These are phyloP conservation scores for Linnaemya vulpina DNA, from an alignment of 2,888 invertebrate genomes.

Conservation along the genomic window DNA sequence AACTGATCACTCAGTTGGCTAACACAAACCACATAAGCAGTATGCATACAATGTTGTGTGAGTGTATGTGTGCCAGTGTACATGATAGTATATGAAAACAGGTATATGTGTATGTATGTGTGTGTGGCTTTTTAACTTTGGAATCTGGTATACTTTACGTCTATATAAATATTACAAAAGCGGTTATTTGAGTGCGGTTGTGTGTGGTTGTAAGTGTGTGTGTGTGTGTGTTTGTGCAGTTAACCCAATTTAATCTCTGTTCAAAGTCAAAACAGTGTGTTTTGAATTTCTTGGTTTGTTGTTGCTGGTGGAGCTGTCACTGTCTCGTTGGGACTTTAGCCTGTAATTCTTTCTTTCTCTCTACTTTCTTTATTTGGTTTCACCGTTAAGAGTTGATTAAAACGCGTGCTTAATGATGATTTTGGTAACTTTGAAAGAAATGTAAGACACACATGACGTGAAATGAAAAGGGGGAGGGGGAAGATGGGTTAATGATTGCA, in stretches of 20 bases:
- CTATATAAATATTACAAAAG: no score
- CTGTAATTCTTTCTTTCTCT: constrained; percentile 34
- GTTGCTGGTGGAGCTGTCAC: constrained; percentile 6
- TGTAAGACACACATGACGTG: neutral
- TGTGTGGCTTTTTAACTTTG: constrained; percentile 3
- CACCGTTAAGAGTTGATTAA: constrained; percentile 68
- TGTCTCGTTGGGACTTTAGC: constrained; percentile 30
- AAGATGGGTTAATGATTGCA: neutral
- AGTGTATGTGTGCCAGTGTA: neutral
- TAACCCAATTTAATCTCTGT: constrained; percentile 77
- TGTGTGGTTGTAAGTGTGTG: constrained; percentile 10
- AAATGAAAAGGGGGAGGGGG: no score
- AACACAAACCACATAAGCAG: neutral
- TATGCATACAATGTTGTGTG: neutral
- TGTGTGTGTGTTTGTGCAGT: constrained; percentile 70
- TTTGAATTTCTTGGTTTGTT: constrained; percentile 48
- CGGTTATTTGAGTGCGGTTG: constrained; percentile 7
- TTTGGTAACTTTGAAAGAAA: constrained; percentile 38
- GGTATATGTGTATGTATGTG: neutral
- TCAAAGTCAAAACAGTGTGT: constrained; percentile 39
- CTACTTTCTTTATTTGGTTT: constrained; percentile 48
- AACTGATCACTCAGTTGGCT: neutral
- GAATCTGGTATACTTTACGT: constrained; percentile 17
- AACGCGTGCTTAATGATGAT: constrained; percentile 60
- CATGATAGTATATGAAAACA: constrained; percentile 16